Conservation (phyloP, 2,797 vertebrate genomes). For the Sebastes dallii region DNA sequence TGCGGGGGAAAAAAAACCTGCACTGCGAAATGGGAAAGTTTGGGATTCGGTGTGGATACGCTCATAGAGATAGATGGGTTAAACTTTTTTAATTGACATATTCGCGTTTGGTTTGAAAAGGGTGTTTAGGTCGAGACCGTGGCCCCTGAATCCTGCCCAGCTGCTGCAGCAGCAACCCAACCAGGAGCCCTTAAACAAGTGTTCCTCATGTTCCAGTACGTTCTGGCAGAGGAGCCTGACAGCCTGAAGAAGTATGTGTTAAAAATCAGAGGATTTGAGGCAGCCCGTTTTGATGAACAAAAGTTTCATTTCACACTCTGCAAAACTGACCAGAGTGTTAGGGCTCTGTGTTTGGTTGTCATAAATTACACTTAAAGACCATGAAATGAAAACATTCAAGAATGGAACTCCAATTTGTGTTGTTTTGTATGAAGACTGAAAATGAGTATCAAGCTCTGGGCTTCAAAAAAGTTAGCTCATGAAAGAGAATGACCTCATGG, state of each 20-base stretch:
- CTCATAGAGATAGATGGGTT: background rate
- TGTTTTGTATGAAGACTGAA: background rate
- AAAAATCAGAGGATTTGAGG: background rate
- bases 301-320: background rate
- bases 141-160: background rate
- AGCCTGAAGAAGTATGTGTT: conserved; percentile 8
- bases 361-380: background rate
- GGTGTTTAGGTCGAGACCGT: background rate
- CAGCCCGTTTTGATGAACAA: background rate
- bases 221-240: background rate
- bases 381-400: background rate
- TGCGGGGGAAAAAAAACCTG: background rate
- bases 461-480: background rate
- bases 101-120: background rate
- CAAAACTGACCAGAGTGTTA: background rate
- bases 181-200: background rate
- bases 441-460: background rate
- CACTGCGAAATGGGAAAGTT: background rate
- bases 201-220: background rate
- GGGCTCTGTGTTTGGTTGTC: background rate
- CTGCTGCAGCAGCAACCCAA: conserved; percentile 12
- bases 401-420: background rate
- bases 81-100: background rate
- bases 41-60: background rate
- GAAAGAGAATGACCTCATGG: background rate